These are phyloP conservation scores for Tautogolabrus adspersus DNA, from an alignment of 2,113 vertebrate genomes.

Conservation along the genomic window DNA sequence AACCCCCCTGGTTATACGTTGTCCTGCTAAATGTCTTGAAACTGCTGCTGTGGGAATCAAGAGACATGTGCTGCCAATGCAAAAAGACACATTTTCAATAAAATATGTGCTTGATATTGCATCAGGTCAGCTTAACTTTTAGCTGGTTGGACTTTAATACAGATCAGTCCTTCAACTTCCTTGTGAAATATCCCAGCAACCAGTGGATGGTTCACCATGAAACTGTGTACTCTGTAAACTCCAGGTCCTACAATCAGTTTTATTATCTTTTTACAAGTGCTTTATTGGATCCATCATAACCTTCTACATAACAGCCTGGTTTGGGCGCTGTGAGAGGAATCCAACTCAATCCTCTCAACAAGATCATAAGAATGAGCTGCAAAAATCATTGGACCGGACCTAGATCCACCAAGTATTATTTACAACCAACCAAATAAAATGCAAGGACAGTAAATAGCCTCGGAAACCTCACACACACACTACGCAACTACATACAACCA, in stretches of 20 bases:
- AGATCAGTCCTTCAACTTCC: background rate
- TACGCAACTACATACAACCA: background rate
- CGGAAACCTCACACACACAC: background rate
- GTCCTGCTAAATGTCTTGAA: constrained; percentile 64
- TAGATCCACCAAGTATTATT: background rate
- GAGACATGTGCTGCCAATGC: constrained; percentile 24
- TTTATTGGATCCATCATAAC: constrained; percentile 4
- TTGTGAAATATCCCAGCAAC: constrained; percentile 12
- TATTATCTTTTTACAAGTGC: background rate
- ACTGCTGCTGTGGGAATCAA: constrained; percentile 42
- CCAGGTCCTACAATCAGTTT: background rate
- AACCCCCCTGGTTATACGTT: constrained; percentile 59
- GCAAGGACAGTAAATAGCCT: background rate
- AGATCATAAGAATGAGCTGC: background rate
- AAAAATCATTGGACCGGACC: background rate
- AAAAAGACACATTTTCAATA: constrained; percentile 9
- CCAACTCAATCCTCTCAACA: background rate
- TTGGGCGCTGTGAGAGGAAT: background rate
- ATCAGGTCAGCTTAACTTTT: constrained; percentile 11
- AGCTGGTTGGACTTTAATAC: fast-evolving
- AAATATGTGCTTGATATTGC: constrained; percentile 7
- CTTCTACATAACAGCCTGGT: background rate
- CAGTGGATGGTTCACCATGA: background rate
- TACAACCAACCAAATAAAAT: background rate
- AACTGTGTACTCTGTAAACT: background rate